Base-by-base conservation (phyloP, 2,797 vertebrate genomes). In the Semaprochilodus insignis region DNA sequence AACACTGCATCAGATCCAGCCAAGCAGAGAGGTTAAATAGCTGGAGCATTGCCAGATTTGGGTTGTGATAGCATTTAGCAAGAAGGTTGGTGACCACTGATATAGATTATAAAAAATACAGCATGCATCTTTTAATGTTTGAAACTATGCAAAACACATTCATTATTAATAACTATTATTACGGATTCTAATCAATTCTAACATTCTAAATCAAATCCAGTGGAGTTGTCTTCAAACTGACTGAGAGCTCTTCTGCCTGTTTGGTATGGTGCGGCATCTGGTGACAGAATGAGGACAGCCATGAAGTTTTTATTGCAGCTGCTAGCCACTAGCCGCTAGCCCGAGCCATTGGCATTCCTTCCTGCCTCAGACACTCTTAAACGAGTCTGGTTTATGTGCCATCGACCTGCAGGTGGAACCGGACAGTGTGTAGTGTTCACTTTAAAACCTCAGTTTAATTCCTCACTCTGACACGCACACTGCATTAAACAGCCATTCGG, bases 251-350 rank as follows among this genome's bases (percentile, higher is more conserved):
- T 10, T 27, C 8, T 62, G 23, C 60, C 62, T 34, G 17, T 63
- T 27, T 11, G 5, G 16, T 65, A 31, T 14, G 16, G 27, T 13
- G 15, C 27, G 16, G 25, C 62, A 31, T 65, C 62, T 65, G 63
- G 52, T 48, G 70, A 72, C 70, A 72, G 70, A 72, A 72, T 52
- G 48, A 52, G 70, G 70, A 72, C 70, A 72, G 14, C 36, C n/a
- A 70, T 17, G 21, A 72, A 25, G 70, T 52, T 16, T 72, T 72
- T 51, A 27, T 52, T 16, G n/a, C n/a, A n/a, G 23, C n/a, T 17
- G 44, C 23, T 72, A 52, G 44, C 14, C 14, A n/a, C 13, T 23
- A 72, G 44, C 13, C 48, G 27, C 31, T 36, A 8, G 6, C 19
- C 8, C 5, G 44, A 23, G n/a, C 23, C 23, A 27, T 52, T 51